Conservation (phyloP, 2,888 invertebrate genomes). For the Napeogenes sylphis region DNA sequence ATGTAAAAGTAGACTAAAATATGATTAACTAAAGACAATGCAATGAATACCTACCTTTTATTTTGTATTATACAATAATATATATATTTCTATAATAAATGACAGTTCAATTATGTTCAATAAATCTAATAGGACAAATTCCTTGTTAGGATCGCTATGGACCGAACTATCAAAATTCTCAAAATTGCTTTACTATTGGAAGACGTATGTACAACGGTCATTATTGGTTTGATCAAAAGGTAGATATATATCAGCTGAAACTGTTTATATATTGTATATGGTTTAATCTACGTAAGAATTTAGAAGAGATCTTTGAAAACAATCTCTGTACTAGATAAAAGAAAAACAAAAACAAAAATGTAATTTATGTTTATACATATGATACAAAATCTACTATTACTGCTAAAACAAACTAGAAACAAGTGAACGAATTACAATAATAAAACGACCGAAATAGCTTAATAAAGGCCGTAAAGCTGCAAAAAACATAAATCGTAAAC, state of each 20-base stretch:
- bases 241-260: no score
- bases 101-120: constrained; percentile 13
- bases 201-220: constrained; percentile 12
- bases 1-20: no score
- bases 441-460: neutral
- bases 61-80: no score
- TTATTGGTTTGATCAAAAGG: constrained; percentile 5
- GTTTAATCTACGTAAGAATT: no score
- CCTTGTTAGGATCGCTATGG: constrained; percentile 33
- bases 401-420: neutral
- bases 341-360: no score
- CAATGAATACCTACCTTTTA: no score
- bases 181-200: constrained; percentile 38
- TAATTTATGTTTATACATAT: no score
- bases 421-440: neutral
- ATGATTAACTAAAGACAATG: no score
- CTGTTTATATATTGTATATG: no score
- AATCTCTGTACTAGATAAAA: no score
- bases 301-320: no score
- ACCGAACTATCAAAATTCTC: constrained; percentile 56
- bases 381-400: no score
- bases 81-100: neutral
- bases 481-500: neutral
- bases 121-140: constrained; percentile 34
- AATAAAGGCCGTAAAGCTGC: neutral